Percentiles rank a stretch among this genome's conserved stretches.
Evolutionary conservation across 2,113 vertebrate genomes (phyloP).

Genomic region (Carollia perspicillata): DNA sequence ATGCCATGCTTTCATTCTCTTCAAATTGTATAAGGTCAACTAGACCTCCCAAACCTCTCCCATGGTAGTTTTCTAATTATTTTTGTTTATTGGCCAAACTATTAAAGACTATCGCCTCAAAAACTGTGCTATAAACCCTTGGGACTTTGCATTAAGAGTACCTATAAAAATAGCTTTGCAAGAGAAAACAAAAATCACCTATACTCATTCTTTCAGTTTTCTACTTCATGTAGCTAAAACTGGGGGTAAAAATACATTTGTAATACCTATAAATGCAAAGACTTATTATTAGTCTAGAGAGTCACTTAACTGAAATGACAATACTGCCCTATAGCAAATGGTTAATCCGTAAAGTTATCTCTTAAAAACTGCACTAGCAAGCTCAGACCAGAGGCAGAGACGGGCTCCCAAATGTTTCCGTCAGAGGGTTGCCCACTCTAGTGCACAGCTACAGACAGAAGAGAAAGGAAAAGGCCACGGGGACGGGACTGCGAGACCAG

Average conservation of each 20-base stretch:
- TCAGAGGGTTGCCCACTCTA: accelerated
- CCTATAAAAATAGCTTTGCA: neutral
- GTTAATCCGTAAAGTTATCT: neutral
- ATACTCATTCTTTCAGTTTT: neutral
- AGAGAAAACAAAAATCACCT: neutral
- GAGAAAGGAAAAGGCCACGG: neutral
- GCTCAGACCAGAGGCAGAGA: neutral
- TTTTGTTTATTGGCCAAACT: neutral
- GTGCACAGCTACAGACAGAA: too few species aligned
- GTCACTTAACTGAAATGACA: neutral
- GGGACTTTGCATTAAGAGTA: neutral
- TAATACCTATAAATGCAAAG: neutral
- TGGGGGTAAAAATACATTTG: neutral
- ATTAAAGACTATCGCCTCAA: neutral
- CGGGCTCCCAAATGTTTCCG: neutral
- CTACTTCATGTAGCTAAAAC: neutral
- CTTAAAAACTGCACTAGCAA: neutral
- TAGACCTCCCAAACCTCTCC: neutral
- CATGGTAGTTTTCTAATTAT: neutral
- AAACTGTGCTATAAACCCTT: neutral
- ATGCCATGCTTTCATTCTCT: neutral
- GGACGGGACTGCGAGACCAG: neutral
- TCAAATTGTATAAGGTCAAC: neutral
- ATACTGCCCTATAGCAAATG: neutral
- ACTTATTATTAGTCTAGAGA: neutral